Percentiles rank a stretch among this genome's conserved stretches.
Evolutionary conservation across 2,113 vertebrate species (phyloP).

Genomic region (Dromaius novaehollandiae): DNA sequence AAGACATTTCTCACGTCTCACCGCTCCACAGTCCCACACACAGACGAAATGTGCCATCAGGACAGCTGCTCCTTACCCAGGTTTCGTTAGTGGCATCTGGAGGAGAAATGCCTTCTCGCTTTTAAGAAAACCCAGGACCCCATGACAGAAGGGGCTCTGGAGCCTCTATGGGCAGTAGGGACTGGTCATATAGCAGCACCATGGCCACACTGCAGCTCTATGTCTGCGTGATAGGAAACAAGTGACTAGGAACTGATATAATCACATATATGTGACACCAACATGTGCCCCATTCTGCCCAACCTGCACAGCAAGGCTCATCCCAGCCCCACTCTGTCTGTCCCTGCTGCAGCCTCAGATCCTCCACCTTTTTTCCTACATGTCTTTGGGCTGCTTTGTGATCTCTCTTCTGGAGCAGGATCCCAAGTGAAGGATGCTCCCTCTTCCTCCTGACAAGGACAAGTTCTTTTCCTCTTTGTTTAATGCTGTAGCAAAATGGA

Average conservation of each 20-base stretch:
- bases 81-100: background rate
- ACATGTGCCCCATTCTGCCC: background rate
- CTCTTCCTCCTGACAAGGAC: background rate
- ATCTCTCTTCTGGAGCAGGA: background rate
- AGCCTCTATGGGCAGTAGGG: background rate
- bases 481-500: rapidly evolving
- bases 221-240: background rate
- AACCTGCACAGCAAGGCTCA: rapidly evolving
- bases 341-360: background rate
- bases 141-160: background rate
- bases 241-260: background rate
- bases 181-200: background rate
- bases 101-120: background rate
- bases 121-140: background rate
- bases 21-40: background rate
- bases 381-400: rapidly evolving
- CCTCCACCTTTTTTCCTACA: background rate
- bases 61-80: background rate
- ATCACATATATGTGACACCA: background rate
- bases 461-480: background rate
- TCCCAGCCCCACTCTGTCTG: background rate
- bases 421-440: background rate
- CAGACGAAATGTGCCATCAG: rapidly evolving
- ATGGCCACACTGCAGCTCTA: background rate
- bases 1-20: background rate